Conservation (phyloP, 2,113 vertebrate species). For the Ciconia stormi region DNA sequence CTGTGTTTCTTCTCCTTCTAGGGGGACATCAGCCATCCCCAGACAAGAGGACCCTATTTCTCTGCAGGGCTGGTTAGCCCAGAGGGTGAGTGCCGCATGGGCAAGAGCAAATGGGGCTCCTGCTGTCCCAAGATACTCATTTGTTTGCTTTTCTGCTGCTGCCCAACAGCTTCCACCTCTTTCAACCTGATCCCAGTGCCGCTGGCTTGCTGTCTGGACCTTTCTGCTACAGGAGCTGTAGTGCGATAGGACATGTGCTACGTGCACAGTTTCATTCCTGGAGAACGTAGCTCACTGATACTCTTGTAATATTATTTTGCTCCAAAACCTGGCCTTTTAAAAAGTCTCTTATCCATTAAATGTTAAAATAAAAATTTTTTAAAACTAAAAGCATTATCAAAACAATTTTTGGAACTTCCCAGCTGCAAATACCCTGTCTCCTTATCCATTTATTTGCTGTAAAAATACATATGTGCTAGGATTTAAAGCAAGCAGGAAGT, state of each 20-base stretch:
- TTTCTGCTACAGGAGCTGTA: background rate
- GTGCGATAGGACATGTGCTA: background rate
- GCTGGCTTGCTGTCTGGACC: background rate
- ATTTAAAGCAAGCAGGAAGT: conserved; percentile 12
- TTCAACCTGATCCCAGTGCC: background rate
- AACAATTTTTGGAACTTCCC: background rate
- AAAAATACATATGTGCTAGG: background rate
- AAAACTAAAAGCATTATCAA: background rate
- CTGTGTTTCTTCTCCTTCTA: background rate
- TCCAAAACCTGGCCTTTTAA: background rate
- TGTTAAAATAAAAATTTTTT: background rate
- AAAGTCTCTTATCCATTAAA: background rate
- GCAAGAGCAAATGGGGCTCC: background rate
- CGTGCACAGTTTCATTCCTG: background rate
- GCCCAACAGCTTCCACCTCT: background rate
- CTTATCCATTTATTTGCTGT: background rate
- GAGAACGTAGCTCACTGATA: background rate
- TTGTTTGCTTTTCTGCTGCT: background rate
- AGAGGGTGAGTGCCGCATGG: background rate
- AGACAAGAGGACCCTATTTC: background rate
- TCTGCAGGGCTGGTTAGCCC: background rate
- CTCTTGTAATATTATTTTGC: background rate
- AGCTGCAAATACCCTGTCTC: background rate
- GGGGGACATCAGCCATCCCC: background rate
- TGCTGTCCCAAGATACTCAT: background rate